Evolutionary conservation across 2,797 vertebrate genomes (phyloP).

Genomic region (Helicolenus hilgendorfi): DNA sequence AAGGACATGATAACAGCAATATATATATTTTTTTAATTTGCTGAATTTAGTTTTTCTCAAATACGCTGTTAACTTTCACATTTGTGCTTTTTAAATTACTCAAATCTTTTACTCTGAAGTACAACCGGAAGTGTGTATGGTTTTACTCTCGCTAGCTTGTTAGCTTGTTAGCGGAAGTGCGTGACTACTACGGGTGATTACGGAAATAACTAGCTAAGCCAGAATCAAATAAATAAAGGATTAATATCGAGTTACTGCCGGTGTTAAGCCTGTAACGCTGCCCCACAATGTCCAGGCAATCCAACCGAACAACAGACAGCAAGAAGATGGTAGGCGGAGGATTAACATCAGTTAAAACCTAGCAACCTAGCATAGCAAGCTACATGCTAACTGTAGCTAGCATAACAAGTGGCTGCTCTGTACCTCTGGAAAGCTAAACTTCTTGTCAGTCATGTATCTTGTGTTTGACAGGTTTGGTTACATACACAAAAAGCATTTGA

Average conservation of each 20-base stretch:
- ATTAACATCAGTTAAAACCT: slow-evolving; percentile 12
- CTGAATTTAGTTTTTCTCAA: background rate
- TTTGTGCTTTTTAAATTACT: background rate
- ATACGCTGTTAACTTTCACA: rapidly evolving
- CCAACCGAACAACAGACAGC: slow-evolving; percentile 95
- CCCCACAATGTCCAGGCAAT: slow-evolving; percentile 94
- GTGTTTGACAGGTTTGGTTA: background rate
- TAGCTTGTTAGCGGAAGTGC: background rate
- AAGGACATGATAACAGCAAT: background rate
- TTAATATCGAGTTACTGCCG: slow-evolving; percentile 65
- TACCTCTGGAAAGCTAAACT: background rate
- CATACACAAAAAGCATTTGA: background rate
- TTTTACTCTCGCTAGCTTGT: background rate
- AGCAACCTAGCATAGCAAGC: slow-evolving; percentile 40
- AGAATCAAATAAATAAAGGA: slow-evolving; percentile 88
- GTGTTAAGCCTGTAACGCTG: slow-evolving; percentile 62
- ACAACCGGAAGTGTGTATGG: background rate
- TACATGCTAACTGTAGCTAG: slow-evolving; percentile 42
- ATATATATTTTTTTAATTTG: rapidly evolving
- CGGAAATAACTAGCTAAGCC: slow-evolving; percentile 59
- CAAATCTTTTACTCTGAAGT: background rate
- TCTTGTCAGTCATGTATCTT: background rate
- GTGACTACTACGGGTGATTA: slow-evolving; percentile 22
- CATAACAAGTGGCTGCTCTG: background rate
- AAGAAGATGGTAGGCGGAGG: slow-evolving; percentile 96